Percentiles rank a stretch among this genome's conserved stretches.
Conservation (phyloP, 2,797 vertebrate species). For the Arnoldichthys spilopterus region DNA sequence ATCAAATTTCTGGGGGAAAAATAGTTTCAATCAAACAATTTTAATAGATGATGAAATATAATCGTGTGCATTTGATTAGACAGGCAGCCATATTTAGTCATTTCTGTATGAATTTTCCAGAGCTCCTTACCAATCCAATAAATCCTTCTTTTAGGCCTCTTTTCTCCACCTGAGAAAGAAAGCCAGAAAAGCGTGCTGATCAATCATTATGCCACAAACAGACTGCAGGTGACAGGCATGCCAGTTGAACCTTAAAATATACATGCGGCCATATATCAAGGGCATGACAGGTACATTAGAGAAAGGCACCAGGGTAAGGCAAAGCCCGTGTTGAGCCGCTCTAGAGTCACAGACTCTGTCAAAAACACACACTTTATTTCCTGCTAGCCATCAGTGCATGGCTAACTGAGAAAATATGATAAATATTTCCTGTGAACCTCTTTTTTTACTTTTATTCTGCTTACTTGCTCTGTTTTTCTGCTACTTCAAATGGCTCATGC, state of each 20-base stretch:
- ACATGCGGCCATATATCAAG: slow-evolving; percentile 76
- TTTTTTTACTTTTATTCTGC: neutral
- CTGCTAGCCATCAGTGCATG: slow-evolving; percentile 53
- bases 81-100: slow-evolving; percentile 17
- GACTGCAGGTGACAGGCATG: slow-evolving; percentile 71
- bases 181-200: slow-evolving; percentile 62
- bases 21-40: slow-evolving; percentile 10
- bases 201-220: slow-evolving; percentile 72
- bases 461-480: neutral
- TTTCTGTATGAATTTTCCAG: slow-evolving; percentile 34
- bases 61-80: slow-evolving; percentile 21
- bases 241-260: slow-evolving; percentile 79
- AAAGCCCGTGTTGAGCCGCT: slow-evolving; percentile 62
- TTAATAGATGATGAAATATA: slow-evolving; percentile 22
- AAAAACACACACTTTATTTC: slow-evolving; percentile 66
- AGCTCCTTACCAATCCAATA: slow-evolving; percentile 22
- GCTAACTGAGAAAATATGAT: slow-evolving; percentile 61
- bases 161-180: slow-evolving; percentile 52
- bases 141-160: slow-evolving; percentile 24
- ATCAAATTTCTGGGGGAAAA: neutral
- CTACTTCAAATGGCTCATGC: neutral
- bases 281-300: slow-evolving; percentile 75
- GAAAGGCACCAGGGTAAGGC: slow-evolving; percentile 55
- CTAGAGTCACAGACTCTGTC: slow-evolving; percentile 58
- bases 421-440: slow-evolving; percentile 49